Conservation (phyloP, 2,113 vertebrate genomes). For the Macroglossus sobrinus region DNA sequence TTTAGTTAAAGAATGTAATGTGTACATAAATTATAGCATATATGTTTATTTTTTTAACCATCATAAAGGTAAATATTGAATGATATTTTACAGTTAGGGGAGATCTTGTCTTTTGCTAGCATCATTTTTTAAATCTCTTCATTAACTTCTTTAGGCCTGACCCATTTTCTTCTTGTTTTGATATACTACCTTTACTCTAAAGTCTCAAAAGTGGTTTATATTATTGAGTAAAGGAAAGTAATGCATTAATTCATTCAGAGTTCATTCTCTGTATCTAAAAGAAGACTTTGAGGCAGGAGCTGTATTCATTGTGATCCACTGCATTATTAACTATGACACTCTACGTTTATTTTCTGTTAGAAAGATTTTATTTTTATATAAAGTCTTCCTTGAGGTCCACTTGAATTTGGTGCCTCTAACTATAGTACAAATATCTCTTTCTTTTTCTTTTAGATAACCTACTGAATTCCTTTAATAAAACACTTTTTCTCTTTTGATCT, state of each 20-base stretch:
- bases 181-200: not conserved
- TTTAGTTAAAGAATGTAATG: not conserved
- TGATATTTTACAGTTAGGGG: not conserved
- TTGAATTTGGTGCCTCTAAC: constrained; percentile 50
- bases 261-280: not conserved
- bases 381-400: constrained; percentile 45
- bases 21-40: not conserved
- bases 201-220: constrained; percentile 16
- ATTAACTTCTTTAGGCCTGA: constrained; percentile 29
- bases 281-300: not conserved
- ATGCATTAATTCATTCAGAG: not conserved
- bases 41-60: not conserved
- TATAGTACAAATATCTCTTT: constrained; percentile 56
- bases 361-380: constrained; percentile 35
- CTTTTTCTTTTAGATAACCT: constrained; percentile 53
- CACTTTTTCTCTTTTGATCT: constrained; percentile 53
- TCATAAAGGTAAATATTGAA: not conserved
- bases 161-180: constrained; percentile 22
- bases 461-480: constrained; percentile 69
- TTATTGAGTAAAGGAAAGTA: not conserved
- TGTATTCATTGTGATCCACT: not conserved
- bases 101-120: not conserved
- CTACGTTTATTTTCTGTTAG: constrained; percentile 35
- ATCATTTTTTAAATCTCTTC: constrained; percentile 1
- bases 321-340: not conserved